Conservation (phyloP, 1,140 invertebrate species). For the Cotesia chilonis region DNA sequence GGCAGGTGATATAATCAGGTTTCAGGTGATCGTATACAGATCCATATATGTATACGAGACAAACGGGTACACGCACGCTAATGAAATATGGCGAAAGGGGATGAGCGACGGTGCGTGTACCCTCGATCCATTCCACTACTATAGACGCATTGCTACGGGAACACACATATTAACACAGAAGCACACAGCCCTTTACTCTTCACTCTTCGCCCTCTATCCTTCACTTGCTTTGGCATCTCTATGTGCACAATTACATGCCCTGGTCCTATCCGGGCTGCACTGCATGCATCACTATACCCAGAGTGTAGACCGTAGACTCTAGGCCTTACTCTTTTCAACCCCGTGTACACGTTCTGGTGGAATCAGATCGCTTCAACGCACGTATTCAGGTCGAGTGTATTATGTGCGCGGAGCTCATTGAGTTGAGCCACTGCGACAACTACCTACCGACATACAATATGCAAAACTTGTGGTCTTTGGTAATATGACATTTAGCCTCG, state of each 20-base stretch:
- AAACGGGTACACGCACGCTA: constrained; percentile 8
- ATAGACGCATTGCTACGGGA: background rate
- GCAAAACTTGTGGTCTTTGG: too few species aligned
- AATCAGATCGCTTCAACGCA: background rate
- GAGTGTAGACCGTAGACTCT: too few species aligned
- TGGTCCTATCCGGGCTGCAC: too few species aligned
- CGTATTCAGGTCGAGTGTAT: constrained; percentile 15
- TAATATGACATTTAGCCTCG: too few species aligned
- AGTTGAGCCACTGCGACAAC: background rate
- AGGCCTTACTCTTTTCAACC: background rate
- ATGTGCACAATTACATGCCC: too few species aligned
- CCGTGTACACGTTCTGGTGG: background rate
- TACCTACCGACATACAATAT: too few species aligned
- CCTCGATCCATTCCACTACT: constrained; percentile 4
- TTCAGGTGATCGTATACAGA: background rate
- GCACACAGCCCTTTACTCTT: too few species aligned
- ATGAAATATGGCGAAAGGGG: constrained; percentile 21
- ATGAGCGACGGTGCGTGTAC: constrained; percentile 21
- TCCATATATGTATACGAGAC: background rate
- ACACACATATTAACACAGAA: too few species aligned
- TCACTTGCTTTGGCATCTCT: too few species aligned
- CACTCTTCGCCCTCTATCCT: too few species aligned
- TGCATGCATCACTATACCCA: too few species aligned
- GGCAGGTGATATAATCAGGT: too few species aligned
- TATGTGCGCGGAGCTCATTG: background rate